A percentile compares a stretch with the other conserved stretches of the same genome.
Evolutionary conservation across 2,888 invertebrate genomes (phyloP).

Genomic region (Kuschelorhynchus macadamiae): DNA sequence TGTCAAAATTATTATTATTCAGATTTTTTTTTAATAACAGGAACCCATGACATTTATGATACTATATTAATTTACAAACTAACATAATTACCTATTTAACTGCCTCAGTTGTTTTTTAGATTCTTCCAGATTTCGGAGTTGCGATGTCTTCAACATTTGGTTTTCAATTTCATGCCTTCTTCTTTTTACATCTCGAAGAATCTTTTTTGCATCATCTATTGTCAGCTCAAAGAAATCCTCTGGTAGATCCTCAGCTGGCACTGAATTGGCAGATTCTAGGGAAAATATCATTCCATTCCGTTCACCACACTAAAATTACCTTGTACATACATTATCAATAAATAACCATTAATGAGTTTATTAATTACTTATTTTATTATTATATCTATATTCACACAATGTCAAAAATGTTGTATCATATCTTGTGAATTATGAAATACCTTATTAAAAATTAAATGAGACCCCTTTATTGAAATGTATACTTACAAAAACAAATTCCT

Average conservation of each 20-base stretch:
- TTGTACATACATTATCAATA: not conserved
- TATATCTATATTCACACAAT: too few species aligned
- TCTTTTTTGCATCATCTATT: conserved; percentile 82
- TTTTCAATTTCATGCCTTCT: conserved; percentile 77
- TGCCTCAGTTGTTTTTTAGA: conserved; percentile 72
- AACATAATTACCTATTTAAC: conserved; percentile 71
- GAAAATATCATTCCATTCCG: conserved; percentile 84
- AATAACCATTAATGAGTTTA: not conserved
- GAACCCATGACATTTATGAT: too few species aligned
- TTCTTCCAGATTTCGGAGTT: conserved; percentile 74
- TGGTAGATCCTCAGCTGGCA: conserved; percentile 80
- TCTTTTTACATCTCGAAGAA: conserved; percentile 82
- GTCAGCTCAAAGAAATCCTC: conserved; percentile 93
- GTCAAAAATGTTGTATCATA: too few species aligned
- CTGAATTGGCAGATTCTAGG: conserved; percentile 73
- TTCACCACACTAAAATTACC: conserved; percentile 75
- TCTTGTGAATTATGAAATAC: too few species aligned
- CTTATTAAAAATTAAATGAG: too few species aligned
- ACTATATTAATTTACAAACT: too few species aligned
- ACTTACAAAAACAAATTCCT: conserved; percentile 68
- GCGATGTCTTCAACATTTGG: conserved; percentile 79
- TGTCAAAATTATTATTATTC: too few species aligned
- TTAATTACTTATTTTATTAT: too few species aligned
- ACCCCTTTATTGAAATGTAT: too few species aligned
- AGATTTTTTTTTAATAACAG: too few species aligned